Evolutionary conservation across 2,888 invertebrate species (phyloP).

Genomic region (Phoenoteleia sp.): DNA sequence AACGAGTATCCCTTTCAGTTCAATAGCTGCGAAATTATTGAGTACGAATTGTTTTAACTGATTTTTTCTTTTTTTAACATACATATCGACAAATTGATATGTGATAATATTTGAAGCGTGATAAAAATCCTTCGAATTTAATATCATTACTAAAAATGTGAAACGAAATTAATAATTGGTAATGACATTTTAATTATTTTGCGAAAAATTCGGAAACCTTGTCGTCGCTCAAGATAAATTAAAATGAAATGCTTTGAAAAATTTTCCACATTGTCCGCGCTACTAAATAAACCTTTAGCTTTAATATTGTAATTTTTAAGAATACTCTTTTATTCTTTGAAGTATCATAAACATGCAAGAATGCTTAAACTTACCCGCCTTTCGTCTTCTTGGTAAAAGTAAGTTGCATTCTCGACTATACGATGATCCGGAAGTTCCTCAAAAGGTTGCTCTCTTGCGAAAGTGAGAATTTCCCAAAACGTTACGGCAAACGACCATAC

Average conservation of each 20-base stretch:
- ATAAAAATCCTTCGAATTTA: no score
- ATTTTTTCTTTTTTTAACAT: background rate
- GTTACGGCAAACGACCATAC: slow-evolving; percentile 96
- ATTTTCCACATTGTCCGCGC: slow-evolving; percentile 14
- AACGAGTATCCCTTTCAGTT: slow-evolving; percentile 37
- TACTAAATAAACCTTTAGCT: slow-evolving; percentile 1
- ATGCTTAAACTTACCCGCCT: slow-evolving; percentile 88
- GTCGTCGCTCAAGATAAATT: slow-evolving; percentile 12
- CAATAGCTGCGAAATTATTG: slow-evolving; percentile 43
- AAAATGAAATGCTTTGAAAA: slow-evolving; percentile 6
- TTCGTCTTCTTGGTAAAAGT: slow-evolving; percentile 92
- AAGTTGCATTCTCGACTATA: slow-evolving; percentile 94
- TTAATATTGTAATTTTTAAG: slow-evolving; percentile 23
- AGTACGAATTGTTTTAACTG: slow-evolving; percentile 20
- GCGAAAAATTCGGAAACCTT: no score
- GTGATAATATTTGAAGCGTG: background rate
- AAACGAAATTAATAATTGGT: background rate
- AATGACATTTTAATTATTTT: background rate
- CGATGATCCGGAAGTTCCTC: slow-evolving; percentile 93
- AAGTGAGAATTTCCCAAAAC: slow-evolving; percentile 95
- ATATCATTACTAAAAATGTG: no score
- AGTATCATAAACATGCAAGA: slow-evolving; percentile 45
- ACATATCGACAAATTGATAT: slow-evolving; percentile 12
- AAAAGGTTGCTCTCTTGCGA: slow-evolving; percentile 94
- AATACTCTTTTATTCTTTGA: slow-evolving; percentile 8